phyloP scores from a whole-genome alignment of 2,888 invertebrate species.

The Caenorhabditis angaria region DNA sequence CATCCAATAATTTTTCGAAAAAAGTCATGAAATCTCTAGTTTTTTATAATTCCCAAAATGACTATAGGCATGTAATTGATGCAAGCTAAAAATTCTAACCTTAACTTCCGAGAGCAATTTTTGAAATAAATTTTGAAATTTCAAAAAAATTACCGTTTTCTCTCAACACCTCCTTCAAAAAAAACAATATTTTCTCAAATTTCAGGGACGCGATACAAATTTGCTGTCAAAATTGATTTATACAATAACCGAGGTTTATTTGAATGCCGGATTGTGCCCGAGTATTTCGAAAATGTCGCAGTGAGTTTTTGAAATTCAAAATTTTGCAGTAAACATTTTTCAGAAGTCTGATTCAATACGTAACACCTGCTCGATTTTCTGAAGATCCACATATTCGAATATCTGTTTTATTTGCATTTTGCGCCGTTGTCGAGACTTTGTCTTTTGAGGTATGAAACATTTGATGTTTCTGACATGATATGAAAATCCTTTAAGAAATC shows the following conservation, averaged over 20 bases:
- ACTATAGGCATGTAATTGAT: too few species aligned
- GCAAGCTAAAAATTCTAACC: too few species aligned
- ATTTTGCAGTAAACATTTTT: conserved; percentile 5
- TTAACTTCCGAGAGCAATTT: too few species aligned
- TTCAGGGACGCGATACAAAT: conserved; percentile 4
- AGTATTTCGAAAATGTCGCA: neutral
- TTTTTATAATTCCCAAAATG: too few species aligned
- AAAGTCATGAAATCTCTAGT: neutral
- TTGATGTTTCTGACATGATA: neutral
- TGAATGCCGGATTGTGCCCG: neutral
- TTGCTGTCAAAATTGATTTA: conserved; percentile 4
- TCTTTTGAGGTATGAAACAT: neutral
- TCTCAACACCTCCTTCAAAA: too few species aligned
- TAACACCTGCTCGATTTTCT: conserved; percentile 29
- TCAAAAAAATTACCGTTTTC: too few species aligned
- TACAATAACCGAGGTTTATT: conserved; percentile 4
- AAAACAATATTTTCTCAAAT: too few species aligned
- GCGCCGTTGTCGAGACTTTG: conserved; percentile 1
- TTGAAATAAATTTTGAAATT: too few species aligned
- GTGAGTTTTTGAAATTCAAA: neutral
- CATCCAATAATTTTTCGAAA: neutral
- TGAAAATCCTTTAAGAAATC: neutral
- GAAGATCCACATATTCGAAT: conserved; percentile 24
- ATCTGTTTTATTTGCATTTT: neutral
- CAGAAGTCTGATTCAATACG: conserved; percentile 38